A percentile compares a stretch with the other conserved stretches of the same genome.
Conservation (phyloP, 2,113 vertebrate genomes). For the Phrynosoma blainvillii region DNA sequence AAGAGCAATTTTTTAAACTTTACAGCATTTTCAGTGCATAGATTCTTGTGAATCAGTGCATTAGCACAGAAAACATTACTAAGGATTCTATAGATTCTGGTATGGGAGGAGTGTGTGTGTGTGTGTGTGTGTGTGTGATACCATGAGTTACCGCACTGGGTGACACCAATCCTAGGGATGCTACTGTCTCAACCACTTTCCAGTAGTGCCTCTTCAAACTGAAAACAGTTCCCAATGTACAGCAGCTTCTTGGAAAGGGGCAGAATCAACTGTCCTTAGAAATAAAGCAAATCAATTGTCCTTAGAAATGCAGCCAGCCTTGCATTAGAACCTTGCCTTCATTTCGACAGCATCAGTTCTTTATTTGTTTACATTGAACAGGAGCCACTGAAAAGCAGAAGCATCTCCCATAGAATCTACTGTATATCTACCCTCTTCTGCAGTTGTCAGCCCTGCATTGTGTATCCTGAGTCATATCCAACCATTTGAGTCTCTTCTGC, state of each 20-base stretch:
- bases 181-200: rapidly evolving
- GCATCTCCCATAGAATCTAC: neutral
- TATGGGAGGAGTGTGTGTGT: too few species aligned
- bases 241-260: neutral
- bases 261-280: too few species aligned
- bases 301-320: neutral
- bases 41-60: too few species aligned
- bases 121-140: too few species aligned
- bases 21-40: too few species aligned
- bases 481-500: neutral
- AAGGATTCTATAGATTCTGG: too few species aligned
- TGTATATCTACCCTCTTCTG: neutral
- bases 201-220: rapidly evolving
- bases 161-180: too few species aligned
- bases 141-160: too few species aligned
- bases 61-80: too few species aligned
- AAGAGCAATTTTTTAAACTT: too few species aligned
- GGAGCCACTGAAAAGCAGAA: neutral
- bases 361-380: neutral
- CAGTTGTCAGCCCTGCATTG: neutral
- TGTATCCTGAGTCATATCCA: neutral
- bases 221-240: neutral
- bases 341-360: neutral
- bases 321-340: rapidly evolving
- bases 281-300: neutral